Conservation (phyloP, 23 tunicate species). For the Pegea sp. region DNA sequence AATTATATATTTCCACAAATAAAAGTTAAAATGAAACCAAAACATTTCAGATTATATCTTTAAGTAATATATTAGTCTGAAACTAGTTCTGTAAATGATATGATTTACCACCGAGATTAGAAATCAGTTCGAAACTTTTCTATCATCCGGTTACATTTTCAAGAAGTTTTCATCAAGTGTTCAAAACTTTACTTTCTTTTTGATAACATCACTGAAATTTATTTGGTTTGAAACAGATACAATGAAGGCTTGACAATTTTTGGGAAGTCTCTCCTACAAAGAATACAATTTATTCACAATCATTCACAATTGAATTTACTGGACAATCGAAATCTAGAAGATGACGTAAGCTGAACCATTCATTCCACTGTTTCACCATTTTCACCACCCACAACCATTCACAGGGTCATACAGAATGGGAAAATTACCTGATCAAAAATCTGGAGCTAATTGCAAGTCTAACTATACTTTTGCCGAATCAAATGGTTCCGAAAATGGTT, state of each 20-base stretch:
- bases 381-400: no score
- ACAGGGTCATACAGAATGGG: conserved; percentile 93
- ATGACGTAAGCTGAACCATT: conserved; percentile 44
- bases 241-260: conserved; percentile 48
- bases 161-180: background rate
- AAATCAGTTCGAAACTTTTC: no score
- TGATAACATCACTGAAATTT: background rate
- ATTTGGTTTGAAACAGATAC: conserved; percentile 13
- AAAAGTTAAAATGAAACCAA: no score
- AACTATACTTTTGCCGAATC: conserved; percentile 33
- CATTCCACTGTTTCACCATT: no score
- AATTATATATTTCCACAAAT: no score
- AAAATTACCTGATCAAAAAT: conserved; percentile 52
- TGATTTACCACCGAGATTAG: no score
- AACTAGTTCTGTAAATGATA: no score
- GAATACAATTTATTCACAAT: conserved; percentile 43
- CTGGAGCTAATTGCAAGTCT: conserved; percentile 67
- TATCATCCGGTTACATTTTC: no score
- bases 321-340: conserved; percentile 29
- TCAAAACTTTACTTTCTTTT: background rate
- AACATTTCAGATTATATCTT: no score
- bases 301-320: conserved; percentile 21
- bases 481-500: conserved; percentile 39
- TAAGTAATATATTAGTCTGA: no score
- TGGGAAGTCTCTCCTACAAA: conserved; percentile 25